These are phyloP conservation scores for Girardinus metallicus DNA, from an alignment of 2,797 vertebrate species.

Conservation along the genomic window DNA sequence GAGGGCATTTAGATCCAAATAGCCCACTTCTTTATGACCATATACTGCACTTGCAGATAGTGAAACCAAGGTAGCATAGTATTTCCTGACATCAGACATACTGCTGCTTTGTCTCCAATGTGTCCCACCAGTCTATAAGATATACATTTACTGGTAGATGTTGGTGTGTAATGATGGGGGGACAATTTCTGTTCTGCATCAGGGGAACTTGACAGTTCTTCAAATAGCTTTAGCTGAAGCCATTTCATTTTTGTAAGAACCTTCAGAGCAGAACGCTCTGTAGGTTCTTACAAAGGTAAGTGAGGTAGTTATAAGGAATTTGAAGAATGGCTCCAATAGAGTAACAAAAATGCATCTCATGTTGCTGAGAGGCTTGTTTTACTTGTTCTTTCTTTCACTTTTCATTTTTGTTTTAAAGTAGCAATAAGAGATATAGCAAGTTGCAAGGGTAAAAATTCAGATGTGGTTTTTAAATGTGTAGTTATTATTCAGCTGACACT, in stretches of 20 bases:
- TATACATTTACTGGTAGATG: conserved; percentile 18
- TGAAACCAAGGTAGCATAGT: conserved; percentile 18
- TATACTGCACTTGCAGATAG: conserved; percentile 27
- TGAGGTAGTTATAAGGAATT: conserved; percentile 34
- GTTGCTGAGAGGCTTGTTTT: conserved; percentile 4
- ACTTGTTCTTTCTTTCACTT: conserved; percentile 19
- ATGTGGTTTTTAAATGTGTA: not conserved
- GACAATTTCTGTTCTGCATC: conserved; percentile 36
- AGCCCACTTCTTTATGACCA: conserved; percentile 40
- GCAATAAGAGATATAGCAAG: not conserved
- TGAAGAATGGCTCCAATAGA: conserved; percentile 23
- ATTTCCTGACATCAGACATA: conserved; percentile 20
- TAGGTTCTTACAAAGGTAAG: no score
- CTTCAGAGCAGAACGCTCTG: conserved; percentile 40
- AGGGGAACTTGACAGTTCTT: conserved; percentile 23
- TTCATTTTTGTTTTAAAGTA: conserved; percentile 12
- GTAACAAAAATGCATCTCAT: conserved; percentile 3
- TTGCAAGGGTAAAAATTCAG: conserved; percentile 16
- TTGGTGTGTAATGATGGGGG: conserved; percentile 41
- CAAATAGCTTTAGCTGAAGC: conserved; percentile 20
- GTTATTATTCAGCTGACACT: not conserved
- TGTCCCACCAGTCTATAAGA: conserved; percentile 15
- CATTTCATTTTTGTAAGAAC: conserved; percentile 34
- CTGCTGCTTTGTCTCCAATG: conserved; percentile 8
- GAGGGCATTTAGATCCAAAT: conserved; percentile 55